Evolutionary conservation across 2,113 vertebrate genomes (phyloP).

Genomic region (Sapayoa aenigma): DNA sequence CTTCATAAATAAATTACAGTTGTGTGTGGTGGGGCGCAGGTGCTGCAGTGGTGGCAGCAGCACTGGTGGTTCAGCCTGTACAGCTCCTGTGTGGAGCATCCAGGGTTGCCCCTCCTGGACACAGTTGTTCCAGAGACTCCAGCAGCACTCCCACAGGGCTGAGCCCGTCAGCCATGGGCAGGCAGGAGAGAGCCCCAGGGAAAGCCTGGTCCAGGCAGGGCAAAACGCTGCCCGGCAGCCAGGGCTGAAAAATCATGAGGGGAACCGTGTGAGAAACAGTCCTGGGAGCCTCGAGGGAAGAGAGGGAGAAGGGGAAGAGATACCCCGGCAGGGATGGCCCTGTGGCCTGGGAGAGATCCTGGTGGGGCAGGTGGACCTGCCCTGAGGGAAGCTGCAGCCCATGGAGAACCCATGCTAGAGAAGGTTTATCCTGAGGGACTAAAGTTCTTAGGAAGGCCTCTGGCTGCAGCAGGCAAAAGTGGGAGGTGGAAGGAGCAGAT

Average conservation of each 20-base stretch:
- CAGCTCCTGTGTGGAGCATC: too few species aligned
- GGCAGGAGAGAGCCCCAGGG: too few species aligned
- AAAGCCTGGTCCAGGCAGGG: too few species aligned
- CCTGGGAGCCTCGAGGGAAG: not conserved
- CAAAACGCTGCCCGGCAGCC: too few species aligned
- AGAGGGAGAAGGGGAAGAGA: not conserved
- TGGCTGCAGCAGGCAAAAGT: fast-evolving
- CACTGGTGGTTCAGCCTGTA: too few species aligned
- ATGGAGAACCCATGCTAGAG: not conserved
- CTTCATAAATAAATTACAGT: not conserved
- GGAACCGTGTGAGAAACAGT: too few species aligned
- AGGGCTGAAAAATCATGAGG: too few species aligned
- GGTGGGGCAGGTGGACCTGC: not conserved
- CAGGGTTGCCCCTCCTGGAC: too few species aligned
- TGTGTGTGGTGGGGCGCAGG: fast-evolving
- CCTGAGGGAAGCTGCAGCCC: not conserved
- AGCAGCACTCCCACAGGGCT: too few species aligned
- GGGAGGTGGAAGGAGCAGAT: too few species aligned
- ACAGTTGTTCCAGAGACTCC: too few species aligned
- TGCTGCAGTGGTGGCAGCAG: fast-evolving
- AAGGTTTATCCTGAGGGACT: not conserved
- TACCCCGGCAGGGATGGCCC: not conserved
- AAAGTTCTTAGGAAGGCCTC: not conserved
- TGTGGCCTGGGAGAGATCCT: not conserved
- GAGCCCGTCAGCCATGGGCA: too few species aligned